Evolutionary conservation across 2,888 invertebrate genomes (phyloP).

Genomic region (Lochmaea capreae): DNA sequence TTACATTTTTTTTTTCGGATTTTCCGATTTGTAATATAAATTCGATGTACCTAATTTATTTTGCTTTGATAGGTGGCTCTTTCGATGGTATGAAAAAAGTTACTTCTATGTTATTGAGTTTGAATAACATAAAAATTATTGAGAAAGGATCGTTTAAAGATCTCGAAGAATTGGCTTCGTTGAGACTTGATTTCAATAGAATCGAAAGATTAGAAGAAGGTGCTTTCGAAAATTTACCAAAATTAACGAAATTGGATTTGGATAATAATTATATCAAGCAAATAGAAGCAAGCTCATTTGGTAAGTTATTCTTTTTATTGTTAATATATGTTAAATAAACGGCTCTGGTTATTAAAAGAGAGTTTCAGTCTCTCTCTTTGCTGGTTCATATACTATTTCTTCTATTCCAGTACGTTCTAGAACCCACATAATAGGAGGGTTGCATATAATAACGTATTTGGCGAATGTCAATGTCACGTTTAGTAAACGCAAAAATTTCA

Average conservation of each 20-base stretch:
- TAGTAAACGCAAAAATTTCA: too few relatives aligned
- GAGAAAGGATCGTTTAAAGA: slow-evolving; percentile 33
- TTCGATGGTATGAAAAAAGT: slow-evolving; percentile 32
- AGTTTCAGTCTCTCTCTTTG: neutral
- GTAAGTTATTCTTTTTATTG: slow-evolving; percentile 16
- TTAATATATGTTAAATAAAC: neutral
- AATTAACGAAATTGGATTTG: slow-evolving; percentile 28
- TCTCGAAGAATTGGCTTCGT: slow-evolving; percentile 14
- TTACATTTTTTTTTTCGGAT: too few relatives aligned
- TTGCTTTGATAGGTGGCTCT: slow-evolving; percentile 21
- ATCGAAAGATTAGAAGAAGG: slow-evolving; percentile 29
- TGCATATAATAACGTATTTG: too few relatives aligned
- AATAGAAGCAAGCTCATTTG: slow-evolving; percentile 30
- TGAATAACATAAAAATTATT: slow-evolving; percentile 21
- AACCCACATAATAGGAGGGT: too few relatives aligned
- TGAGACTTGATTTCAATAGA: slow-evolving; percentile 35
- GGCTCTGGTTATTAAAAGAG: neutral
- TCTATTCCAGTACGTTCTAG: too few relatives aligned
- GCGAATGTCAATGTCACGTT: too few relatives aligned
- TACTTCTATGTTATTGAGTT: slow-evolving; percentile 27
- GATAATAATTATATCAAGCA: slow-evolving; percentile 33
- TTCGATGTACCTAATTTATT: neutral
- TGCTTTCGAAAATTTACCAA: slow-evolving; percentile 34
- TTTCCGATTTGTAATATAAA: too few relatives aligned
- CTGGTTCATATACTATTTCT: too few relatives aligned